Evolutionary conservation across 2,113 vertebrate species (phyloP).

Genomic region (Oreochromis tanganicae): DNA sequence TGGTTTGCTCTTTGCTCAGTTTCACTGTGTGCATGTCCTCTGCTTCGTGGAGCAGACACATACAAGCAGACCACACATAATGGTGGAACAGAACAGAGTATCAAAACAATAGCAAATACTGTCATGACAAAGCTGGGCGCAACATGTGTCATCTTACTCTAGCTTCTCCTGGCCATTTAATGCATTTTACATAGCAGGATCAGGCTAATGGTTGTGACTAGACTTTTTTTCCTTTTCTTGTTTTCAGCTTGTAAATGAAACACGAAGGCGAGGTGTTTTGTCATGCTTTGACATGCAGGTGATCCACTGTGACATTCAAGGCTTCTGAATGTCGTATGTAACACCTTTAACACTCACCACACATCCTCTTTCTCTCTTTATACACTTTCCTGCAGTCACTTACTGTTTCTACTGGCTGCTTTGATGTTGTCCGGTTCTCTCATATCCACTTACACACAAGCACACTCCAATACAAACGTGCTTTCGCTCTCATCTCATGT

Average conservation of each 20-base stretch:
- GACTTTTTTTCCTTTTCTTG: background rate
- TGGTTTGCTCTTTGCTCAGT: background rate
- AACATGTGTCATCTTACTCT: background rate
- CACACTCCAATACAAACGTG: background rate
- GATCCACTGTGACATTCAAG: background rate
- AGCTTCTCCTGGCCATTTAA: background rate
- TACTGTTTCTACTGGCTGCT: background rate
- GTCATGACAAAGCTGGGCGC: background rate
- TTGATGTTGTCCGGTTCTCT: background rate
- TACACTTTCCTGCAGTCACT: background rate
- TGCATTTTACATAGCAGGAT: background rate
- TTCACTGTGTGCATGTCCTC: background rate
- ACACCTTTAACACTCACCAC: background rate
- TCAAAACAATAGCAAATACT: background rate
- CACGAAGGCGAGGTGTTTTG: background rate
- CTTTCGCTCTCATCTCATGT: background rate
- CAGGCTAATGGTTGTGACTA: background rate
- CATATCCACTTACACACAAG: background rate
- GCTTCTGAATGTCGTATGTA: background rate
- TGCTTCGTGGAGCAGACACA: background rate
- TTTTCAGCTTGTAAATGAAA: background rate
- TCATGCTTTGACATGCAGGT: background rate
- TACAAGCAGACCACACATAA: background rate
- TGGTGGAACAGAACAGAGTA: background rate
- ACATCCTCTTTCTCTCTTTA: background rate